Conservation (phyloP, 1,140 invertebrate genomes). For the Rhyacophila brunnea region DNA sequence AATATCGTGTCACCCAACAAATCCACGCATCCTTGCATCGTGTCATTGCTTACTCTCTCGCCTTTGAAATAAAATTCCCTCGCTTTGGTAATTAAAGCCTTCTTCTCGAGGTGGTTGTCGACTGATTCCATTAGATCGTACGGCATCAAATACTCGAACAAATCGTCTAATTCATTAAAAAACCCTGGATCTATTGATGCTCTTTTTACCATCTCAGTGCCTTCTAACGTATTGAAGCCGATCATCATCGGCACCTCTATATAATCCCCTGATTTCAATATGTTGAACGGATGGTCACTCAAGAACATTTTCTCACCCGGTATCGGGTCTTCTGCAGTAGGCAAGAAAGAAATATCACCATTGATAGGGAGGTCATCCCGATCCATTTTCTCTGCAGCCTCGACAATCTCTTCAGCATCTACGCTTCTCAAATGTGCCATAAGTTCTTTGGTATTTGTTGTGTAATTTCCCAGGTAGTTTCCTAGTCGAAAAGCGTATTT, state of each 20-base stretch:
- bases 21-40: constrained; percentile 6
- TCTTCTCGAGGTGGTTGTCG: neutral
- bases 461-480: constrained; percentile 48
- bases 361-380: constrained; percentile 33
- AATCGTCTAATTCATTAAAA: neutral
- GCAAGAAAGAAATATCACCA: constrained; percentile 16
- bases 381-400: constrained; percentile 38
- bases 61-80: constrained; percentile 23
- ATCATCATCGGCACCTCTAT: constrained; percentile 29
- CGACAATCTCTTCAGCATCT: constrained; percentile 29
- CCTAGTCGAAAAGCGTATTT: constrained; percentile 55
- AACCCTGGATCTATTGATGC: neutral
- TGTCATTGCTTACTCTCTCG: constrained; percentile 35
- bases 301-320: constrained; percentile 22
- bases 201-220: constrained; percentile 10
- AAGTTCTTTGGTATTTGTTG: constrained; percentile 42
- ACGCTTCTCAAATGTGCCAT: constrained; percentile 29
- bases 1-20: constrained; percentile 14
- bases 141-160: neutral
- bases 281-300: constrained; percentile 13
- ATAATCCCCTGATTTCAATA: constrained; percentile 30
- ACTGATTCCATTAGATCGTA: neutral
- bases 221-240: constrained; percentile 29
- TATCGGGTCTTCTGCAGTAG: constrained; percentile 20
- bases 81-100: constrained; percentile 1